Base-by-base conservation (phyloP, 2,113 vertebrate genomes). In the Thomomys bottae region DNA sequence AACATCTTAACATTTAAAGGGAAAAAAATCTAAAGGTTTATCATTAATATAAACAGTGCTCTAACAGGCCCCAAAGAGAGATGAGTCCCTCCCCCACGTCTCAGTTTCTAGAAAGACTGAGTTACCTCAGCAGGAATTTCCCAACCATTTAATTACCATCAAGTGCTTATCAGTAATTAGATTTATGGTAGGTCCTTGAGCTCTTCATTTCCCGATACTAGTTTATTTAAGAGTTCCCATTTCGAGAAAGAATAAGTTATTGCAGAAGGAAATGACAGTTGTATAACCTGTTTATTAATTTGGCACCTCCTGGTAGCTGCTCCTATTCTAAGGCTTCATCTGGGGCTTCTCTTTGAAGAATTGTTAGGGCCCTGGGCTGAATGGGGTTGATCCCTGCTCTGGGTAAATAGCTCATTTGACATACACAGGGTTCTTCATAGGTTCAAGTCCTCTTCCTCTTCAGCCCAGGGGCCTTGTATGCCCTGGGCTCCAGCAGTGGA, bases 401-500 rank as follows among this genome's bases (percentile, higher is more conserved):
- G 40, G 40, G 30, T 45, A 66, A 14, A 36, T 30, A 36, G 30
- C 34, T 23, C 3, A 17, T 23, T 68, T 42, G 36, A 36, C 11
- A 1, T 0, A 11, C 32, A 32, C 20, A 11, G n/a, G 4, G 6
- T 17, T 49, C 24, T 23, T 23, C 4, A 12, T 36, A 23, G 38
- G 12, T 2, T 0, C 0, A 11, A 0, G 9, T 45, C 61, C 68
- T n/a, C 24, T 6, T 5, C 49, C 23, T 17, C 54, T 12, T 64
- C n/a, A 24, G 6, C 11, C 57, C 15, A 26, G 71, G 7, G 15
- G 59, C 8, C 38, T 36, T 5, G n/a, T 32, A 6, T 23, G 7
- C 4, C 12, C 32, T 57, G 80, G 21, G 18, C 5, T 0, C 59
- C 5, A 6, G 1, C 36, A 23, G 82, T 12, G 4, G 71, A 54